phyloP scores from a whole-genome alignment of 2,113 vertebrate genomes.

The Xenotilapia caudafasciata region DNA sequence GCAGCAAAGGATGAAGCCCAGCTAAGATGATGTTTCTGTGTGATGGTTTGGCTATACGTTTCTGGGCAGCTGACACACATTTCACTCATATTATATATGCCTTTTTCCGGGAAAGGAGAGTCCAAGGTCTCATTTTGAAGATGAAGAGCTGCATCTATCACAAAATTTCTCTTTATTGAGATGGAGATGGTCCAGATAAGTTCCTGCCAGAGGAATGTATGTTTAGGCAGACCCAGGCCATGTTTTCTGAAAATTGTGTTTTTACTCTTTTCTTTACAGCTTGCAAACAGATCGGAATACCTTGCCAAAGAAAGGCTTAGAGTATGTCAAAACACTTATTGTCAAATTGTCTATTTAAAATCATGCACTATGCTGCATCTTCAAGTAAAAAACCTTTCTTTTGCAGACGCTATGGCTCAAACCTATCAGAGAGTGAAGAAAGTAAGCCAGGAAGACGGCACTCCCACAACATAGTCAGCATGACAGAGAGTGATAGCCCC shows the following conservation, averaged over 20 bases:
- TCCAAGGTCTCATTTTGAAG: background rate
- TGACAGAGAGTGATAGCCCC: conserved; percentile 79
- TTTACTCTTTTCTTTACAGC: conserved; percentile 63
- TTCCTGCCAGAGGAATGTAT: background rate
- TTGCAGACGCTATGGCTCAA: conserved; percentile 77
- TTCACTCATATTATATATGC: background rate
- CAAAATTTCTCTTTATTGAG: background rate
- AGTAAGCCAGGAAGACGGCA: conserved; percentile 72
- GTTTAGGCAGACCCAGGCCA: background rate
- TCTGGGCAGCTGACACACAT: background rate
- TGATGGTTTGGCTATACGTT: background rate
- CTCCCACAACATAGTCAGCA: conserved; percentile 79
- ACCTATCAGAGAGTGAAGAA: conserved; percentile 82
- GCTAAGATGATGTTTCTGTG: background rate
- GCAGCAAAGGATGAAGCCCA: background rate
- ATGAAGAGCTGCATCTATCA: background rate
- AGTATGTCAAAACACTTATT: conserved; percentile 68
- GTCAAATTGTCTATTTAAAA: background rate
- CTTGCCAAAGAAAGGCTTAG: conserved; percentile 91
- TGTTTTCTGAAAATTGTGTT: background rate
- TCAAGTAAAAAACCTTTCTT: background rate
- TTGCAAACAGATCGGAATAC: conserved; percentile 87
- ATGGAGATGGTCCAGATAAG: background rate
- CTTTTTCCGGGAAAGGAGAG: background rate
- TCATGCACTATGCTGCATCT: background rate